These are phyloP conservation scores for Mesocentrotus franciscanus DNA, from an alignment of 53 echinoderm and acorn worm genomes.

Conservation along the genomic window DNA sequence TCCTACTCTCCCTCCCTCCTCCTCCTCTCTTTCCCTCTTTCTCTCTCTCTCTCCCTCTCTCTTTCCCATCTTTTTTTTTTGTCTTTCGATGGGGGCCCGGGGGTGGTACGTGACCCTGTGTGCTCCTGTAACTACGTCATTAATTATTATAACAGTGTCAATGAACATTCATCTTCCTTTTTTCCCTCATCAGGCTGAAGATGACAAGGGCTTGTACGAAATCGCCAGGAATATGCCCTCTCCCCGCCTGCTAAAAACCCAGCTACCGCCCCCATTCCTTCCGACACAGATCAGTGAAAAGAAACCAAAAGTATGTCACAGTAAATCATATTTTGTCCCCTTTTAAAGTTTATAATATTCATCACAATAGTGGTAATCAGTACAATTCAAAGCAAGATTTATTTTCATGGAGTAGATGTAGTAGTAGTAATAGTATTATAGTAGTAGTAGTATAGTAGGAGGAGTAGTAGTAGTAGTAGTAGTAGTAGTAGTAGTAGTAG, in stretches of 20 bases:
- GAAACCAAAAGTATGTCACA: conserved; percentile 68
- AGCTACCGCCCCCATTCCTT: conserved; percentile 75
- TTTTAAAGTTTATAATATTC: too few relatives aligned
- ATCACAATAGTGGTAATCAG: too few relatives aligned
- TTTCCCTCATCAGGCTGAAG: conserved; percentile 28
- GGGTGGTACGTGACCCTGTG: background rate
- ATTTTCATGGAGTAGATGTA: too few relatives aligned
- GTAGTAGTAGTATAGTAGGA: background rate
- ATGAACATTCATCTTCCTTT: background rate
- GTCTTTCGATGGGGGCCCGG: background rate
- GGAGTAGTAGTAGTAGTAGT: background rate
- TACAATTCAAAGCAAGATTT: too few relatives aligned
- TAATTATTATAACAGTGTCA: background rate
- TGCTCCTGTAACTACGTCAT: background rate
- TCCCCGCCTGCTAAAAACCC: conserved; percentile 87
- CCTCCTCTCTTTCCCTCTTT: too few relatives aligned
- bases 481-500: background rate
- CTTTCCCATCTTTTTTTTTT: background rate
- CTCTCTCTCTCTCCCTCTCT: background rate
- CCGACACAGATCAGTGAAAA: conserved; percentile 77
- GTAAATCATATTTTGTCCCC: background rate
- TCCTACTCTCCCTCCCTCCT: too few relatives aligned
- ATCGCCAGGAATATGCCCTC: conserved; percentile 58
- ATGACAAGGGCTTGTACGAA: conserved; percentile 50
- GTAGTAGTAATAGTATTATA: background rate